These are phyloP conservation scores for Scylla paramamosain DNA, from an alignment of 1,140 invertebrate genomes.

Conservation along the genomic window DNA sequence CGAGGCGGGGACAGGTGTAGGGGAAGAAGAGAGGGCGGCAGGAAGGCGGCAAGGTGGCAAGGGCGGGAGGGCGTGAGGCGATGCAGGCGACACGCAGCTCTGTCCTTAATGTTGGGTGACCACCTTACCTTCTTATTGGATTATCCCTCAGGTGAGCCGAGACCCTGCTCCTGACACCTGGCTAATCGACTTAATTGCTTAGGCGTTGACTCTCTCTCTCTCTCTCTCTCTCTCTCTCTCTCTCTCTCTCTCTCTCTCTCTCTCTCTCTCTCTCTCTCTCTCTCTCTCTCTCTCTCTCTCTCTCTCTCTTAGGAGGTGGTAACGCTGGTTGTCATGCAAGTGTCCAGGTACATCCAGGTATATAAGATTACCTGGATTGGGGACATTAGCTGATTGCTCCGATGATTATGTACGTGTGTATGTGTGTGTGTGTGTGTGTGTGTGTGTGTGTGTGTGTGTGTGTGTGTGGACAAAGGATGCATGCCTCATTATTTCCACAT, in stretches of 20 bases:
- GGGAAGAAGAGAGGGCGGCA: no score
- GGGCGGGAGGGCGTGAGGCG: no score
- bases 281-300: constrained; percentile 11
- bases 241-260: constrained; percentile 18
- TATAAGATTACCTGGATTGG: neutral
- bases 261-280: constrained; percentile 18
- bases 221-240: constrained; percentile 4
- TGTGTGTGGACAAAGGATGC: no score
- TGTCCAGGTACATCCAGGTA: neutral
- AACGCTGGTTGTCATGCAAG: neutral
- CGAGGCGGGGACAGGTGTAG: no score
- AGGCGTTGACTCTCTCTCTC: neutral
- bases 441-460: neutral
- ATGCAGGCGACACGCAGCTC: no score
- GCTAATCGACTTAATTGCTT: no score
- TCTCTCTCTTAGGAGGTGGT: neutral
- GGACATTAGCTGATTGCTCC: neutral
- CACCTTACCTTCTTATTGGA: no score
- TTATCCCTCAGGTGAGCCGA: no score
- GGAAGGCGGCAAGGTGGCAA: no score
- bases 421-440: neutral
- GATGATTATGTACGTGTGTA: neutral
- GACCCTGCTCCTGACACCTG: no score
- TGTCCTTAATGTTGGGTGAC: no score
- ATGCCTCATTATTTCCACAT: no score